Conservation (phyloP, 1,140 invertebrate genomes). For the Conopomorpha cramerella region DNA sequence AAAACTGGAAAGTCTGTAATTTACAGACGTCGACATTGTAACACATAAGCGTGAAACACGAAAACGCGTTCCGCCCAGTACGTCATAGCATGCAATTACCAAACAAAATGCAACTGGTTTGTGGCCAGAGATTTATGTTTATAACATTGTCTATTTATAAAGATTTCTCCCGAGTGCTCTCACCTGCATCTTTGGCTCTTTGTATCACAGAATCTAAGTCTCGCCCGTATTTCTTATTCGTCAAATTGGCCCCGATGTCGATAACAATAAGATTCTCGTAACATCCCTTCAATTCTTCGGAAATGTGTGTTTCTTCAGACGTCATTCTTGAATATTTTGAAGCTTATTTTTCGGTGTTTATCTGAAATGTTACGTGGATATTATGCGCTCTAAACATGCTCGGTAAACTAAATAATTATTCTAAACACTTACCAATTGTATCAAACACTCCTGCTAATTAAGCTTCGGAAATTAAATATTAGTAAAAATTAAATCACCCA, state of each 20-base stretch:
- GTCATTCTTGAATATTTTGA: constrained; percentile 51
- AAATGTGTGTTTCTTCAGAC: constrained; percentile 53
- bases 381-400: no score
- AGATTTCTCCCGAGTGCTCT: no score
- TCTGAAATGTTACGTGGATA: constrained; percentile 20
- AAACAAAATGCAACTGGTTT: no score
- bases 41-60: no score
- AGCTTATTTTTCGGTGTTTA: constrained; percentile 55
- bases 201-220: constrained; percentile 92
- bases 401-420: no score
- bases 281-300: constrained; percentile 49
- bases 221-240: constrained; percentile 91
- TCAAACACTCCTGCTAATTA: constrained; percentile 57
- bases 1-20: no score
- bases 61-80: no score
- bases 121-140: no score
- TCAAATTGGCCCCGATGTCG: constrained; percentile 93
- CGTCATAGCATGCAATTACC: no score
- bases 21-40: no score
- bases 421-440: constrained; percentile 53
- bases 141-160: no score
- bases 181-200: constrained; percentile 90
- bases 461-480: constrained; percentile 46
- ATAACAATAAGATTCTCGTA: constrained; percentile 91
- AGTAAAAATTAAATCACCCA: constrained; percentile 41